A percentile compares a stretch with the other conserved stretches of the same genome.
Evolutionary conservation across 2,797 vertebrate genomes (phyloP).

Genomic region (Vultur gryphus): DNA sequence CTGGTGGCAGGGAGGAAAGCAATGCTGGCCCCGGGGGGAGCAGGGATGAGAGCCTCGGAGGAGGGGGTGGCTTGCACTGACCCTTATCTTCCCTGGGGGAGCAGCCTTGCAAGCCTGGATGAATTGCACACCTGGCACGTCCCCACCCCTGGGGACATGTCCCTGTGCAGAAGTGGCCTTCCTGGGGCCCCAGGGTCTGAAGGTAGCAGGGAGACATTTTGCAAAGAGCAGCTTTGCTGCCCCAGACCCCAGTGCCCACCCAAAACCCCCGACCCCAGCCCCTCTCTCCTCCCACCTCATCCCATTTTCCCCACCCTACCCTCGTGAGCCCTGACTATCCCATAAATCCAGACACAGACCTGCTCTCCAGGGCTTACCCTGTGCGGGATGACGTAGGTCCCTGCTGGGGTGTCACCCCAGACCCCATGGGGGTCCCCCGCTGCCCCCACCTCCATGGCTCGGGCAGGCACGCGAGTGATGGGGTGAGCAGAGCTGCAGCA

Average conservation of each 20-base stretch:
- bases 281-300: not conserved
- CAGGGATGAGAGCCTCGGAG: not conserved
- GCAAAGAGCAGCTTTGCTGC: not conserved
- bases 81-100: not conserved
- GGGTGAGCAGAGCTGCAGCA: not conserved
- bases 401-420: not conserved
- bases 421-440: not conserved
- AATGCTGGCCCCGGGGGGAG: accelerated
- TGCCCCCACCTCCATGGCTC: not conserved
- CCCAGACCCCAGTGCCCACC: not conserved
- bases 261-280: accelerated
- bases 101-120: not conserved
- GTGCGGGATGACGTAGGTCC: accelerated
- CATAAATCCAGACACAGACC: not conserved
- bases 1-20: not conserved
- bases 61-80: not conserved
- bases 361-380: not conserved
- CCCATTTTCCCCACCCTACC: not conserved
- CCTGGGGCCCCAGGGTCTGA: accelerated
- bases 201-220: not conserved
- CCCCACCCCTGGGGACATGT: not conserved
- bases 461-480: accelerated
- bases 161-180: not conserved
- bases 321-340: not conserved
- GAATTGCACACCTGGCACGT: accelerated